A percentile compares a stretch with the other conserved stretches of the same genome.
Conservation (phyloP, 2,113 vertebrate genomes). For the Epinephelus fuscoguttatus region DNA sequence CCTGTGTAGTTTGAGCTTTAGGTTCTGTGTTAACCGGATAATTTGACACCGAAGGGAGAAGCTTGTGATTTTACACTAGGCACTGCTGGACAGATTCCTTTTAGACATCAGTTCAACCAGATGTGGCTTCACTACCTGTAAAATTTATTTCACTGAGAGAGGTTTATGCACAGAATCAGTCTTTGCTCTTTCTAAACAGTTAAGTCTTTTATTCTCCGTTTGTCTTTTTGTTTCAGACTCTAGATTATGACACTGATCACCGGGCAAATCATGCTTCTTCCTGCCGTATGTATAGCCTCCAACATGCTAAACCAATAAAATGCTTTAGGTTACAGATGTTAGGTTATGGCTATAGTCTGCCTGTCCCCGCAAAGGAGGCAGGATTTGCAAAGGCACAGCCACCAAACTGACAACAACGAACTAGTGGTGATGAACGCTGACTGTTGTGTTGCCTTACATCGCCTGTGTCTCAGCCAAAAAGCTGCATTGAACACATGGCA, state of each 20-base stretch:
- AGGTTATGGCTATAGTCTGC: neutral
- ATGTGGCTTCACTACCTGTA: neutral
- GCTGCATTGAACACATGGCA: too few relatives aligned
- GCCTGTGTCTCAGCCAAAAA: too few relatives aligned
- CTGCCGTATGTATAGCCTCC: neutral
- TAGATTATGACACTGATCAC: neutral
- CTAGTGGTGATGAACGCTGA: too few relatives aligned
- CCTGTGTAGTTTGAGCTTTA: neutral
- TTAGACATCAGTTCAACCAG: neutral
- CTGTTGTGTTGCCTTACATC: too few relatives aligned
- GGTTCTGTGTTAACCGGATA: neutral
- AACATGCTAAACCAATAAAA: neutral
- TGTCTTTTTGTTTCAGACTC: neutral
- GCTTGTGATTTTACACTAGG: neutral
- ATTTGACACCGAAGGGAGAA: neutral
- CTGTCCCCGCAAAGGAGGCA: neutral
- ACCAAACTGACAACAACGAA: too few relatives aligned
- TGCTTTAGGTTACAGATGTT: neutral
- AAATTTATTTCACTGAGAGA: too few relatives aligned
- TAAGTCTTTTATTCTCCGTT: neutral
- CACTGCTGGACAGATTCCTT: neutral
- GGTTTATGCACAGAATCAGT: neutral
- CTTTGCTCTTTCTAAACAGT: neutral
- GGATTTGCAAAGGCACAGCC: neutral
- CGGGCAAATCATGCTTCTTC: neutral